Evolutionary conservation across 1,140 invertebrate genomes (phyloP).

Genomic region (Camponotus floridanus): DNA sequence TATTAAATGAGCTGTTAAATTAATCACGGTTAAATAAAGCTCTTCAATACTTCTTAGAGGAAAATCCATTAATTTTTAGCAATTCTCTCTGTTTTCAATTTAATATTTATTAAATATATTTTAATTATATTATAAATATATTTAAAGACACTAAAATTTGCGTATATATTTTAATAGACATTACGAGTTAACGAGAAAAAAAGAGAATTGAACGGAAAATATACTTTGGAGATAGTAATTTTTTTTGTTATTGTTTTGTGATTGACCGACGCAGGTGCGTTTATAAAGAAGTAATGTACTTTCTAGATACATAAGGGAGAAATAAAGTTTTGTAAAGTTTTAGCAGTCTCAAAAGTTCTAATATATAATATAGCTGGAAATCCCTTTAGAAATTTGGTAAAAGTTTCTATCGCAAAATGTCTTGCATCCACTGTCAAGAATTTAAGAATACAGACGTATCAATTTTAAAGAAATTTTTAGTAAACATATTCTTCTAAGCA

Average conservation of each 20-base stretch:
- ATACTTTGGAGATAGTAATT: not conserved
- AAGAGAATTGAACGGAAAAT: not conserved
- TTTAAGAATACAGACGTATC: not conserved
- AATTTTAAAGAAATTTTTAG: conserved; percentile 28
- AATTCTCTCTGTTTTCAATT: not conserved
- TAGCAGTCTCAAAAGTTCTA: conserved; percentile 19
- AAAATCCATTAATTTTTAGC: not conserved
- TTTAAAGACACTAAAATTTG: not conserved
- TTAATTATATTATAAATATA: conserved; percentile 11
- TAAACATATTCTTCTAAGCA: not conserved
- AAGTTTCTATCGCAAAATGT: conserved; percentile 32
- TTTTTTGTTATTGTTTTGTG: not conserved
- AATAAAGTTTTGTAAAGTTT: conserved; percentile 50
- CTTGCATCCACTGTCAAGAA: conserved; percentile 10
- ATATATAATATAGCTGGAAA: conserved; percentile 16
- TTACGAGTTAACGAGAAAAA: not conserved
- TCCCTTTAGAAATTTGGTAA: conserved; percentile 36
- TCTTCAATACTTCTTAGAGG: not conserved
- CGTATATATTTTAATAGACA: not conserved
- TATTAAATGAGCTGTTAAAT: conserved; percentile 3
- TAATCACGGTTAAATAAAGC: not conserved
- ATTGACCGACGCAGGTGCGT: conserved; percentile 30
- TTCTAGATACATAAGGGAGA: not conserved
- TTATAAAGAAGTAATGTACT: conserved; percentile 35
- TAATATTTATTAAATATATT: not conserved